phyloP scores from a whole-genome alignment of 2,888 invertebrate species.

The Acanthosepion esculentum region DNA sequence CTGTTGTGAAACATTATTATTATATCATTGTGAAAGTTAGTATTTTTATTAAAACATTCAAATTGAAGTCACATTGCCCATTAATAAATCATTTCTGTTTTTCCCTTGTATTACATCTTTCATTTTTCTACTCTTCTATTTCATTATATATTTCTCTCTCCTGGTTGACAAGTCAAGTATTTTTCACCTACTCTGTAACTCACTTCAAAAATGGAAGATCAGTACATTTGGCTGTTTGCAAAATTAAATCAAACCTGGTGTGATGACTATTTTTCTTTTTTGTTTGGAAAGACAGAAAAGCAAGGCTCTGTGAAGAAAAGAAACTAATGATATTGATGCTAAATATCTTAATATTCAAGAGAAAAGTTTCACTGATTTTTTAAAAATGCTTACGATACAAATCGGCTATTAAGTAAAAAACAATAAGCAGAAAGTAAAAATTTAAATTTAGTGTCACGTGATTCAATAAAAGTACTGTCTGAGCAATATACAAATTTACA shows the following conservation, averaged over 20 bases:
- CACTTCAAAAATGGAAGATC: not conserved
- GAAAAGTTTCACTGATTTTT: not conserved
- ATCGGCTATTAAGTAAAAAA: not conserved
- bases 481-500: not conserved
- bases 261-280: not conserved
- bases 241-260: not conserved
- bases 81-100: not conserved
- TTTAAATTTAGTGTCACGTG: too few relatives aligned
- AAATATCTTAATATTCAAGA: not conserved
- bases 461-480: not conserved
- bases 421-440: not conserved
- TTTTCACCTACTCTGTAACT: not conserved
- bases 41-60: not conserved
- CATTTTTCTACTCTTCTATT: not conserved
- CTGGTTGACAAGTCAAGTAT: not conserved
- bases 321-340: too few relatives aligned
- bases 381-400: not conserved
- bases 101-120: not conserved
- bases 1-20: not conserved
- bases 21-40: not conserved
- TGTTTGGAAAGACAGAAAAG: not conserved
- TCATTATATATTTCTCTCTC: not conserved
- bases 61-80: not conserved
- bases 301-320: not conserved
- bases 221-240: not conserved